Evolutionary conservation across 2,888 invertebrate genomes (phyloP).

Genomic region (Microdon myrmicae): DNA sequence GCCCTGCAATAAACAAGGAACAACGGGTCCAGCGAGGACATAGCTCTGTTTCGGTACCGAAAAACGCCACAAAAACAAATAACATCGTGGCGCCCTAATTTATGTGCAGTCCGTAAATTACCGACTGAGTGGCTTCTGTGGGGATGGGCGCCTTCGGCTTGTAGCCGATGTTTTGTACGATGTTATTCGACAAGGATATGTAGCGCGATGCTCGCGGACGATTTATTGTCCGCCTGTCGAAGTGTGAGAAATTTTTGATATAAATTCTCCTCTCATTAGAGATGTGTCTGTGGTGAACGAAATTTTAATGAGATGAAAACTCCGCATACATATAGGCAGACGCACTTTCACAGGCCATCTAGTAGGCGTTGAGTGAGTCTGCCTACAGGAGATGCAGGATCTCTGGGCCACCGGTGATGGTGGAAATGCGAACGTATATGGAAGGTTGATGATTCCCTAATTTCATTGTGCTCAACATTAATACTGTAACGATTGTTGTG

Average conservation of each 20-base stretch:
- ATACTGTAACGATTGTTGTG: conserved; percentile 50
- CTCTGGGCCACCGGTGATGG: conserved; percentile 29
- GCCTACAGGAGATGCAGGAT: conserved; percentile 6
- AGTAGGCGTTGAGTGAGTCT: conserved; percentile 26
- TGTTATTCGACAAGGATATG: background rate
- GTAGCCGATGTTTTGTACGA: background rate
- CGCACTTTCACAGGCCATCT: conserved; percentile 21
- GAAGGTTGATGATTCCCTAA: conserved; percentile 32
- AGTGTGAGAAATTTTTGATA: conserved; percentile 64
- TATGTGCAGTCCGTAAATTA: conserved; percentile 48
- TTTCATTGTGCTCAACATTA: conserved; percentile 40
- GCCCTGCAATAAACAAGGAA: conserved; percentile 43
- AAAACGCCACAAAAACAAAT: conserved; percentile 48
- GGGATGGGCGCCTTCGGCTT: conserved; percentile 14
- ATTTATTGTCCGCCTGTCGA: conserved; percentile 62
- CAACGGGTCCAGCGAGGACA: conserved; percentile 43
- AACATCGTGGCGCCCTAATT: conserved; percentile 51
- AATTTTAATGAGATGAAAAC: conserved; percentile 53
- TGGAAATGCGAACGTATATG: conserved; percentile 19
- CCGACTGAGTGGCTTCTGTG: conserved; percentile 24
- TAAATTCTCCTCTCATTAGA: conserved; percentile 53
- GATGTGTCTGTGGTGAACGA: conserved; percentile 51
- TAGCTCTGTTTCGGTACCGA: conserved; percentile 15
- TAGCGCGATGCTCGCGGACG: conserved; percentile 28
- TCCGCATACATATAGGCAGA: conserved; percentile 12